phyloP scores from a whole-genome alignment of 2,888 invertebrate species.

The Drepana falcataria region DNA sequence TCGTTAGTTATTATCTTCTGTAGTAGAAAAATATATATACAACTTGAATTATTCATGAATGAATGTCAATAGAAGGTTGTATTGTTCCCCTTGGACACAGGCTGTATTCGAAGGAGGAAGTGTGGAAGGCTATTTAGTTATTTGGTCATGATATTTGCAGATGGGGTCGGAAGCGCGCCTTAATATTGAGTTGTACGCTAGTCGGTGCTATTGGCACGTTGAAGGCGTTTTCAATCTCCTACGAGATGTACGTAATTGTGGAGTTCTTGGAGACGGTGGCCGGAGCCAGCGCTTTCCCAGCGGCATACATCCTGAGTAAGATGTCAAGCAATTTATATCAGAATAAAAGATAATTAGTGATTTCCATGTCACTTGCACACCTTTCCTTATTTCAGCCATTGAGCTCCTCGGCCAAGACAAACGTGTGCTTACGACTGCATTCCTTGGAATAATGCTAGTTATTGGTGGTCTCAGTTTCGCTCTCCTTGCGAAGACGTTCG shows the following conservation, averaged over 20 bases:
- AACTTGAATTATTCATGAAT: too few relatives aligned
- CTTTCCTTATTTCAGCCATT: conserved; percentile 48
- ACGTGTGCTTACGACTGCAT: conserved; percentile 62
- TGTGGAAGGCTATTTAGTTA: too few relatives aligned
- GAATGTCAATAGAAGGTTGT: too few relatives aligned
- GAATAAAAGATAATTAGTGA: too few relatives aligned
- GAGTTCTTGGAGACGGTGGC: conserved; percentile 79
- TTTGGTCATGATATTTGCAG: too few relatives aligned
- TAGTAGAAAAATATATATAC: too few relatives aligned
- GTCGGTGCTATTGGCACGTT: conserved; percentile 70
- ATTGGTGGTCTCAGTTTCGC: conserved; percentile 85
- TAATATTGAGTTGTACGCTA: conserved; percentile 58
- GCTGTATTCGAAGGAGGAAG: too few relatives aligned
- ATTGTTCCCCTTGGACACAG: too few relatives aligned
- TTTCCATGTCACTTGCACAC: neutral
- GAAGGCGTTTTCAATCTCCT: conserved; percentile 78
- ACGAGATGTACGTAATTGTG: conserved; percentile 77
- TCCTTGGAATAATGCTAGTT: conserved; percentile 75
- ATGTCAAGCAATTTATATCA: too few relatives aligned
- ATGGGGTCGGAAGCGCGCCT: conserved; percentile 64
- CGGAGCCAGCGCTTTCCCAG: conserved; percentile 79
- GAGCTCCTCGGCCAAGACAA: conserved; percentile 67
- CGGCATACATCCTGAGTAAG: conserved; percentile 75
- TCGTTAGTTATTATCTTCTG: too few relatives aligned
- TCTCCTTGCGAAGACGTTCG: conserved; percentile 82